phyloP scores from a whole-genome alignment of 2,113 vertebrate genomes.

The Ia io region DNA sequence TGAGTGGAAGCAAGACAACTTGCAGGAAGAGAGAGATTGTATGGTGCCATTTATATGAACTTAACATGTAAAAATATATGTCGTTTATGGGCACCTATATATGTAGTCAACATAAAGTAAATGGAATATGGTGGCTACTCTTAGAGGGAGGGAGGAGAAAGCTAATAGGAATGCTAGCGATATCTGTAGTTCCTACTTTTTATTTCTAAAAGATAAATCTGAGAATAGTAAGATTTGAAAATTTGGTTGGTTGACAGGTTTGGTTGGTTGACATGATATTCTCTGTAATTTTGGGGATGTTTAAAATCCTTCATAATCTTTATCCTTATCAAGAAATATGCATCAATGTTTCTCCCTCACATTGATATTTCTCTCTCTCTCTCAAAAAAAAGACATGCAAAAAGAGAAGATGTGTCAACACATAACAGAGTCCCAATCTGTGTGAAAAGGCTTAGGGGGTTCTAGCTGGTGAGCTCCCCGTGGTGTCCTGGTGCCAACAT shows the following conservation, averaged over 20 bases:
- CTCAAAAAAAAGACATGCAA: background rate
- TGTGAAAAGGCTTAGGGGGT: background rate
- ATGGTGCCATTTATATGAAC: background rate
- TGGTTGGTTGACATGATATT: background rate
- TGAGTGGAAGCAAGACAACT: background rate
- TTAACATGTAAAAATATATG: background rate
- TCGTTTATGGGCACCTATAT: background rate
- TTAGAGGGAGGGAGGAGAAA: background rate
- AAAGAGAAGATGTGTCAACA: background rate
- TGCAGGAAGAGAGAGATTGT: background rate
- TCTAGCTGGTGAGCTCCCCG: fast-evolving
- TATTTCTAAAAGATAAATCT: constrained; percentile 17
- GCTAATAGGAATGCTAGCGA: background rate
- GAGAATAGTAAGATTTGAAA: background rate
- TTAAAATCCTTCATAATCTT: background rate
- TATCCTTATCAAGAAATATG: background rate
- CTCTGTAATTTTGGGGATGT: background rate
- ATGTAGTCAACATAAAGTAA: background rate
- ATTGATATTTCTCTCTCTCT: background rate
- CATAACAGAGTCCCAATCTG: background rate
- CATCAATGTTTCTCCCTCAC: background rate
- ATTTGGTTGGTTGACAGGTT: background rate
- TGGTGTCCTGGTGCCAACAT: fast-evolving
- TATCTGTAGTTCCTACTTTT: background rate
- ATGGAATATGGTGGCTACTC: background rate